Evolutionary conservation across 2,888 invertebrate species (phyloP).

Genomic region (Orthosia gracilis): DNA sequence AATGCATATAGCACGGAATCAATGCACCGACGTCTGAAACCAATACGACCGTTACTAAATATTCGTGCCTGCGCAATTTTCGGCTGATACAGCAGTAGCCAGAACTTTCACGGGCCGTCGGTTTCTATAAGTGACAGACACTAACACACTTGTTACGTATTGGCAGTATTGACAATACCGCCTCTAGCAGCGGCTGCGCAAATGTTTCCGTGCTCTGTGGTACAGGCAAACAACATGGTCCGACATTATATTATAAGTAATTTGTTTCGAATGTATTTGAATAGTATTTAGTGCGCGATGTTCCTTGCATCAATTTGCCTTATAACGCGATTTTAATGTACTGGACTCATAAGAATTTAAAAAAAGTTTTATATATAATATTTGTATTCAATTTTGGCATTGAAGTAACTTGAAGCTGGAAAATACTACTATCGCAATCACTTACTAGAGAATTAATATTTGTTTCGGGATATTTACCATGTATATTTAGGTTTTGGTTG

Average conservation of each 20-base stretch:
- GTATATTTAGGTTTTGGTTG: too few relatives aligned
- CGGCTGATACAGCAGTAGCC: background rate
- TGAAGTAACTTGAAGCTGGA: background rate
- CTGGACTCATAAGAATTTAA: background rate
- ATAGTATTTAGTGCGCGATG: background rate
- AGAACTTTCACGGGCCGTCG: background rate
- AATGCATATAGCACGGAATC: background rate
- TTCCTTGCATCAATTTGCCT: background rate
- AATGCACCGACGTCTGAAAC: background rate
- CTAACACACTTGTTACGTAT: background rate
- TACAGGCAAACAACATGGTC: background rate
- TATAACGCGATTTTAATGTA: background rate
- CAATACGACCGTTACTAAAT: background rate
- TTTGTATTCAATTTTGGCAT: background rate
- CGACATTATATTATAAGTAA: background rate
- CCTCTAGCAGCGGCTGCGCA: background rate
- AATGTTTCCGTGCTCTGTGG: background rate
- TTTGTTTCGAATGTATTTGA: background rate
- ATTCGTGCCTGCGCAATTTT: background rate
- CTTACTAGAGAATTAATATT: background rate
- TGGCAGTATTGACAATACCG: background rate
- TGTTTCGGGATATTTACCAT: too few relatives aligned
- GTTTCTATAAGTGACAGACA: background rate
- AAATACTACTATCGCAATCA: background rate
- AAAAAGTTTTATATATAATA: background rate